These are phyloP conservation scores for Hirudinaria manillensis DNA, from an alignment of 2,888 invertebrate species.

Conservation along the genomic window DNA sequence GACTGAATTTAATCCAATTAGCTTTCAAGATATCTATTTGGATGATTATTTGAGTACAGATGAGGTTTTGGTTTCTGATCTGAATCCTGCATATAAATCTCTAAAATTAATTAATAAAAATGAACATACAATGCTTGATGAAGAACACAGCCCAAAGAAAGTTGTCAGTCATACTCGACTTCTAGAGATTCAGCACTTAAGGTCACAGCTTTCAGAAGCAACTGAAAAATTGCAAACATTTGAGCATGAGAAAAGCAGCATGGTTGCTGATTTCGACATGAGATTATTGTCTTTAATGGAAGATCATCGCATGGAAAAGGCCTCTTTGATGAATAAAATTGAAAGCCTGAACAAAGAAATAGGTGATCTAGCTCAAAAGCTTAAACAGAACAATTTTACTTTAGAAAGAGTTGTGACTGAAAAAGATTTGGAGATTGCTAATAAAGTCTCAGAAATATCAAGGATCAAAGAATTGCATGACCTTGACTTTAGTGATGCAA, in stretches of 20 bases:
- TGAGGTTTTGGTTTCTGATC: too few species aligned
- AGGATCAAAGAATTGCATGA: conserved; percentile 8
- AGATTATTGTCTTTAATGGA: conserved; percentile 5
- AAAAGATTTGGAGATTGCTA: conserved; percentile 4
- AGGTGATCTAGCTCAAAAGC: conserved; percentile 4
- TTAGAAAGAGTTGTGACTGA: conserved; percentile 18
- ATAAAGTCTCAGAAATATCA: conserved; percentile 8
- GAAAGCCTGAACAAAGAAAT: background rate
- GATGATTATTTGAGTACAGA: too few species aligned
- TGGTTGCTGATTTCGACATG: conserved; percentile 27
- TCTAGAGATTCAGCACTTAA: conserved; percentile 22
- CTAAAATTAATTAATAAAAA: too few species aligned
- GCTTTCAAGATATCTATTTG: too few species aligned
- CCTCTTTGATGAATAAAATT: background rate
- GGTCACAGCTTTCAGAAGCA: conserved; percentile 1
- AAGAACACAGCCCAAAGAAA: conserved; percentile 23
- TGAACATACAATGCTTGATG: background rate
- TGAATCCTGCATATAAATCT: too few species aligned
- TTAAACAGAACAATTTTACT: background rate
- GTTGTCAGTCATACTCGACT: conserved; percentile 19
- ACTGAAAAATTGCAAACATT: conserved; percentile 26
- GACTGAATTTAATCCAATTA: too few species aligned
- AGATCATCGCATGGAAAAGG: background rate
- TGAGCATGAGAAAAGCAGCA: conserved; percentile 21
- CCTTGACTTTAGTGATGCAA: conserved; percentile 3